A percentile compares a stretch with the other conserved stretches of the same genome.
Evolutionary conservation across 2,888 invertebrate genomes (phyloP).

Genomic region (Ligdia adustata): DNA sequence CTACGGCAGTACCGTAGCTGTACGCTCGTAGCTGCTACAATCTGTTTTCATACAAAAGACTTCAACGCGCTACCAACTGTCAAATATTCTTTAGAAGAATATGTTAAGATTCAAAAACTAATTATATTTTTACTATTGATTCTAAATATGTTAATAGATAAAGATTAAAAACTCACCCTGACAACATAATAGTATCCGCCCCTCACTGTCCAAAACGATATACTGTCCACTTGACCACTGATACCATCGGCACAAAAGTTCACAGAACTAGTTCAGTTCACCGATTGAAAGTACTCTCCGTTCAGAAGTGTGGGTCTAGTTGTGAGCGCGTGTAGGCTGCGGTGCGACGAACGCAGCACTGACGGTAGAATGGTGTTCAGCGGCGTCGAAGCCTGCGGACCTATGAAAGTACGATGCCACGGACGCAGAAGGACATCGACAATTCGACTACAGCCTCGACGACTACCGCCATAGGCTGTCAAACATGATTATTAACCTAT

Average conservation of each 20-base stretch:
- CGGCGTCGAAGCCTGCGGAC: constrained; percentile 61
- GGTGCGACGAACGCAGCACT: constrained; percentile 54
- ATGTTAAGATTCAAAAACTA: too few species aligned
- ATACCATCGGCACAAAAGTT: constrained; percentile 61
- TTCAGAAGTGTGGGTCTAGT: constrained; percentile 13
- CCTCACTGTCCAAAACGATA: constrained; percentile 54
- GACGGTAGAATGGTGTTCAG: constrained; percentile 52
- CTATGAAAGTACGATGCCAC: constrained; percentile 44
- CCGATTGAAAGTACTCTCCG: constrained; percentile 41
- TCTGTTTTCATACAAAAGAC: constrained; percentile 44
- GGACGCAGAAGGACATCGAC: constrained; percentile 34
- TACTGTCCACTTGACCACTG: constrained; percentile 59
- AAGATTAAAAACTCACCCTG: constrained; percentile 50
- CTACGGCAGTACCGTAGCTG: constrained; percentile 20
- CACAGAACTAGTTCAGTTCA: constrained; percentile 50
- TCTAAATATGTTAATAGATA: neutral
- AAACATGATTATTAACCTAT: neutral
- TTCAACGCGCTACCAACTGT: constrained; percentile 42
- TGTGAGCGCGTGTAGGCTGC: constrained; percentile 28
- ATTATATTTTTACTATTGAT: neutral
- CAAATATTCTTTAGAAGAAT: neutral
- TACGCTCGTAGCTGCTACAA: constrained; percentile 49
- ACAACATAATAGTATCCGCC: constrained; percentile 54
- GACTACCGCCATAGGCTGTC: neutral
- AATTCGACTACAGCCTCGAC: constrained; percentile 7